Conservation (phyloP, 2,888 invertebrate species). For the Cryptophagus acutangulus region DNA sequence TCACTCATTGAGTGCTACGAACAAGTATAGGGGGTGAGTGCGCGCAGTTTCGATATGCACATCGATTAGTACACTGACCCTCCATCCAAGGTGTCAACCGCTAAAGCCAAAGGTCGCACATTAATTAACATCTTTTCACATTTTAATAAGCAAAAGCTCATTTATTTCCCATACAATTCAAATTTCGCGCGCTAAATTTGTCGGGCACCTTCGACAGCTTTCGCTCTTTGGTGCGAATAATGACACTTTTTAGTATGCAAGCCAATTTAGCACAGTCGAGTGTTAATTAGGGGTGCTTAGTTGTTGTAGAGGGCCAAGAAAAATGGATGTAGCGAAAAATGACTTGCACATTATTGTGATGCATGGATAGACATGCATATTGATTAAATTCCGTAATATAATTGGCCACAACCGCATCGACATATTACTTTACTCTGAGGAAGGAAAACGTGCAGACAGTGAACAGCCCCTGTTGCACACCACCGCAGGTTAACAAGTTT, state of each 20-base stretch:
- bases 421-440: not conserved
- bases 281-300: too few relatives aligned
- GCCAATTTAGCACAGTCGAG: too few relatives aligned
- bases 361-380: not conserved
- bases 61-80: constrained; percentile 9
- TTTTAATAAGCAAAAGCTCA: too few relatives aligned
- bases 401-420: not conserved
- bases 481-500: constrained; percentile 1
- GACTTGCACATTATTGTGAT: too few relatives aligned
- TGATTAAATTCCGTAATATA: not conserved
- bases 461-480: not conserved
- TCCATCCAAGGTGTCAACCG: constrained; percentile 8
- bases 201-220: too few relatives aligned
- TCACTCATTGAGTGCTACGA: constrained; percentile 7
- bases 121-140: not conserved
- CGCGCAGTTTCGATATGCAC: constrained; percentile 3
- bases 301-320: too few relatives aligned
- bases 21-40: too few relatives aligned
- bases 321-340: too few relatives aligned
- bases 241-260: too few relatives aligned
- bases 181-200: too few relatives aligned
- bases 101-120: constrained; percentile 6
- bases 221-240: too few relatives aligned
- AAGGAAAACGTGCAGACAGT: not conserved
- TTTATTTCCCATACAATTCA: too few relatives aligned